Evolutionary conservation across 2,888 invertebrate species (phyloP), one percentile per base, ranked within the genome.

Genomic region (Stegophylla sp.): DNA sequence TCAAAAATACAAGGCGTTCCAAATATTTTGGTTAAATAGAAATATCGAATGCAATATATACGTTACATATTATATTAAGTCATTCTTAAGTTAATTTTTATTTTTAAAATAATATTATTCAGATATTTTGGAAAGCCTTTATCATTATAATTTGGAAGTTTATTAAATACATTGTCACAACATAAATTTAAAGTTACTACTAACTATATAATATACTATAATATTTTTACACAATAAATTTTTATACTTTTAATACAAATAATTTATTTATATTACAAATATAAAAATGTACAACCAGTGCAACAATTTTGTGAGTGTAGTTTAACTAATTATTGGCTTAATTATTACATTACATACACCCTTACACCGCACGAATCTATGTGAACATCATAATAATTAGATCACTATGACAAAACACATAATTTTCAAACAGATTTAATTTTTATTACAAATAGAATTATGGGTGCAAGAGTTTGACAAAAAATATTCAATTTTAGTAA

Each of bases 381-480:
- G 17, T 20, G 59, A 26, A 51, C 5, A 51, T 61, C n/a, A 28
- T 12, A 23, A 28, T 5, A 23, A 64, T 20, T 64, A 41, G 9
- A 41, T 43, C 28, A 23, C 63, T 63, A 20, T 63, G 1, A n/a
- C n/a, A n/a, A n/a, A 34, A 66, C 0, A 66, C 34, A 53, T 5
- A 41, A 23, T 53, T 51, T 34, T 66, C 41, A 53, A 75, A 75
- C 64, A 64, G 41, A 75, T 75, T 64, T 53, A 64, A 74, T 74
- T 51, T 23, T 34, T 34, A 34, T 34, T 34, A 34, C 34, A 34
- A 34, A 34, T 34, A 34, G n/a, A 34, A 5, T 34, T 34, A 34
- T 34, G 7, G 34, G 3, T 34, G 7, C 34, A 5, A 5, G 34
- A 34, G 34, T 34, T 34, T 34, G n/a, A 34, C 34, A 34, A 34